phyloP scores from a whole-genome alignment of 2,888 invertebrate genomes.

The Agriopis marginaria region DNA sequence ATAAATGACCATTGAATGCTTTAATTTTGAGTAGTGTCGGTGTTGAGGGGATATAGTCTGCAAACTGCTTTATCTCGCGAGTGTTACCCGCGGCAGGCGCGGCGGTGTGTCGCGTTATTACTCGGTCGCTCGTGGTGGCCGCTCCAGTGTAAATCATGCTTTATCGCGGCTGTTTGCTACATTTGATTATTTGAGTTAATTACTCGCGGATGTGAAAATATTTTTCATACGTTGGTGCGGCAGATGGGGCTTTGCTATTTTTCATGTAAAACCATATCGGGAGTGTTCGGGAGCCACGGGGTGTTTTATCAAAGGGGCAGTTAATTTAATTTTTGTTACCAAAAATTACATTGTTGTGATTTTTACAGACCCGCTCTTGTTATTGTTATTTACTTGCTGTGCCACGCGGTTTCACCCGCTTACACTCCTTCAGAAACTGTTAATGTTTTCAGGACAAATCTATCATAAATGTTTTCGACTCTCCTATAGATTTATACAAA shows the following conservation, averaged over 20 bases:
- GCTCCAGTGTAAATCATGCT: conserved; percentile 17
- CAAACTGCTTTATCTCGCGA: no score
- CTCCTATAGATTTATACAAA: no score
- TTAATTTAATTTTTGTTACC: conserved; percentile 3
- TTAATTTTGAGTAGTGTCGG: no score
- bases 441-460: no score
- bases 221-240: conserved; percentile 13
- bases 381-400: background rate
- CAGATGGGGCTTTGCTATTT: background rate
- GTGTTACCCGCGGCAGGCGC: background rate
- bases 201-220: conserved; percentile 17
- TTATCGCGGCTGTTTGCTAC: conserved; percentile 23
- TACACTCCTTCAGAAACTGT: no score
- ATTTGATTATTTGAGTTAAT: conserved; percentile 30
- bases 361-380: background rate
- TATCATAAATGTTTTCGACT: no score
- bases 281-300: background rate
- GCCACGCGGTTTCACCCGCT: no score
- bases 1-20: no score
- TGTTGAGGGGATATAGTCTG: no score
- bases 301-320: background rate
- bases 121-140: conserved; percentile 14
- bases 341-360: background rate
- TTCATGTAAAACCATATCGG: background rate
- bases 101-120: conserved; percentile 9